Conservation (phyloP, 2,888 invertebrate species). For the Stenchaetothrips biformis region DNA sequence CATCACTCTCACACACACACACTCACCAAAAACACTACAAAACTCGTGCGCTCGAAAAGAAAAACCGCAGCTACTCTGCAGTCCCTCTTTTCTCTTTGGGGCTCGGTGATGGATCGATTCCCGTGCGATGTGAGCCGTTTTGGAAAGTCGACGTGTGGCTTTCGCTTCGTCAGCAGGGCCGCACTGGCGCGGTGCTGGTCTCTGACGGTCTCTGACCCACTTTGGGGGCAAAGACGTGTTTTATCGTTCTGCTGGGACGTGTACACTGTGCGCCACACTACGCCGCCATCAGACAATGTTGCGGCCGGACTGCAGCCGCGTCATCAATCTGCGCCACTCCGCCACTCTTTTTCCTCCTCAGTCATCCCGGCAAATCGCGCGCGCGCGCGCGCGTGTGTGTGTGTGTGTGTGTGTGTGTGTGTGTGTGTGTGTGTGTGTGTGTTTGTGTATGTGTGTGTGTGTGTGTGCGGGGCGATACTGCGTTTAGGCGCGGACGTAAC, state of each 20-base stretch:
- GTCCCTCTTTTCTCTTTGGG: not conserved
- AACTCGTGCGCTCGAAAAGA: no score
- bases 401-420: no score
- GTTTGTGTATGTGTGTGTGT: no score
- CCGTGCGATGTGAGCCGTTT: not conserved
- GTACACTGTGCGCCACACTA: not conserved
- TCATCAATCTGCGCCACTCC: slow-evolving; percentile 1
- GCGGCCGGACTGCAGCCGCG: not conserved
- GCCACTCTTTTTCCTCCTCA: not conserved
- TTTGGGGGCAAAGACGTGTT: slow-evolving; percentile 4
- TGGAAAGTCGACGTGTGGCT: not conserved
- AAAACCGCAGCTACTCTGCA: not conserved
- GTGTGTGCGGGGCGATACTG: no score
- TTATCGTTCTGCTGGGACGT: slow-evolving; percentile 19
- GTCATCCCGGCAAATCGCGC: slow-evolving; percentile 4
- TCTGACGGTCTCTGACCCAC: not conserved
- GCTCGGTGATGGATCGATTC: not conserved
- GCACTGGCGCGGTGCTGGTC: no score
- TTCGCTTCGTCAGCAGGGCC: not conserved
- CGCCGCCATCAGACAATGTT: slow-evolving; percentile 13
- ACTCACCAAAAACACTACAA: not conserved
- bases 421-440: no score
- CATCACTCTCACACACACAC: not conserved
- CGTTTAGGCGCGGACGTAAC: no score
- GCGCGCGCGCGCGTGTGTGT: not conserved